Conservation (phyloP, 2,113 vertebrate genomes). For the Tragulus kanchil region DNA sequence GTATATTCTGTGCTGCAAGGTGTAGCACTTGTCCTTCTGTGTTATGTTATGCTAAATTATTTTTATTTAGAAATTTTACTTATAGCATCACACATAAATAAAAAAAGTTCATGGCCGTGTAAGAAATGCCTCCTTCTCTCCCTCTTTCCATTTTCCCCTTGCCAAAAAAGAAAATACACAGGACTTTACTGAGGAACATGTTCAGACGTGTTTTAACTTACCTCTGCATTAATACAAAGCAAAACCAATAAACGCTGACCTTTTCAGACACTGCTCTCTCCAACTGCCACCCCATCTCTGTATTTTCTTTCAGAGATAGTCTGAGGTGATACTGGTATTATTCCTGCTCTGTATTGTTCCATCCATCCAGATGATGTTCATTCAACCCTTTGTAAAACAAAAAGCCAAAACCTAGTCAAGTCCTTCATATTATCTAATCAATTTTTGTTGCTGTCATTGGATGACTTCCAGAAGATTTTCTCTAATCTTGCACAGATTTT, state of each 20-base stretch:
- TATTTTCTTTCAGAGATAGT: neutral
- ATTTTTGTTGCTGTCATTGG: neutral
- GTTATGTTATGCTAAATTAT: constrained; percentile 33
- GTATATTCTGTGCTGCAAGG: neutral
- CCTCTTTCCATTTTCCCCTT: neutral
- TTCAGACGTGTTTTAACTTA: neutral
- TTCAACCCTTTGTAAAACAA: neutral
- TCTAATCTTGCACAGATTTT: neutral
- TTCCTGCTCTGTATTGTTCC: neutral
- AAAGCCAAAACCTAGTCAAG: neutral
- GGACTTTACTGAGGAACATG: constrained; percentile 4
- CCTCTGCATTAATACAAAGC: neutral
- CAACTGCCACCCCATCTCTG: neutral
- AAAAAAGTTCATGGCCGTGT: constrained; percentile 9
- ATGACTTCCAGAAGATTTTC: neutral
- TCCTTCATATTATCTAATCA: neutral
- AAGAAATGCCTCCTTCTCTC: neutral
- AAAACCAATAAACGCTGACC: neutral
- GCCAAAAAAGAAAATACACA: neutral
- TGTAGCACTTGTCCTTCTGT: neutral
- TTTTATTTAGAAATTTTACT: constrained; percentile 62
- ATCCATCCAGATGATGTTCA: neutral
- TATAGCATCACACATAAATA: neutral
- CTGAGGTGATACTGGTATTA: neutral
- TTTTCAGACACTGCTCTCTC: neutral